These are phyloP conservation scores for Nymphicus hollandicus DNA, from an alignment of 2,113 vertebrate genomes.

Conservation along the genomic window DNA sequence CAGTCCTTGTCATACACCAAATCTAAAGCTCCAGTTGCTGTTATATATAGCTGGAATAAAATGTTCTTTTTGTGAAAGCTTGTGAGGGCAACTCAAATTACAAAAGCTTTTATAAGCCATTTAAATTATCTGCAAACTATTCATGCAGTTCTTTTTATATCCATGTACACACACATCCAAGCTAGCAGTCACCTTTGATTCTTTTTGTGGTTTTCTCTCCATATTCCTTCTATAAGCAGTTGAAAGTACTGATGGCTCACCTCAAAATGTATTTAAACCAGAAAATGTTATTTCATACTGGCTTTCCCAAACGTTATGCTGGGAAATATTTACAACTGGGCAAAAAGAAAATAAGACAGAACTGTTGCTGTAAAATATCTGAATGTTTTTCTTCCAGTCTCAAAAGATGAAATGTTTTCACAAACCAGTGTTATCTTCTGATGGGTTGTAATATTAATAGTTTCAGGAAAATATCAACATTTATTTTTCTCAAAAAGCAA, in stretches of 20 bases:
- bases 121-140: background rate
- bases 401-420: background rate
- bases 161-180: background rate
- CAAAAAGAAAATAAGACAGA: background rate
- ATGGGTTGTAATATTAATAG: background rate
- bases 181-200: background rate
- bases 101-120: background rate
- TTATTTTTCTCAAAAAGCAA: background rate
- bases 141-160: background rate
- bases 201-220: background rate
- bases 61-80: background rate
- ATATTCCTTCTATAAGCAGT: background rate
- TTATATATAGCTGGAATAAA: background rate
- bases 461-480: background rate
- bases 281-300: background rate
- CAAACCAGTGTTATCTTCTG: background rate
- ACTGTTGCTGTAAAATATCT: background rate
- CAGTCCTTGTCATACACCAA: background rate
- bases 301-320: background rate
- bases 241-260: background rate
- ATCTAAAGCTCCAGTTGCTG: background rate
- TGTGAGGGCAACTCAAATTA: background rate
- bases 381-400: background rate
- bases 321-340: background rate
- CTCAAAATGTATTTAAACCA: background rate